Base-by-base conservation (phyloP, 2,113 vertebrate genomes). In the Equus przewalskii region DNA sequence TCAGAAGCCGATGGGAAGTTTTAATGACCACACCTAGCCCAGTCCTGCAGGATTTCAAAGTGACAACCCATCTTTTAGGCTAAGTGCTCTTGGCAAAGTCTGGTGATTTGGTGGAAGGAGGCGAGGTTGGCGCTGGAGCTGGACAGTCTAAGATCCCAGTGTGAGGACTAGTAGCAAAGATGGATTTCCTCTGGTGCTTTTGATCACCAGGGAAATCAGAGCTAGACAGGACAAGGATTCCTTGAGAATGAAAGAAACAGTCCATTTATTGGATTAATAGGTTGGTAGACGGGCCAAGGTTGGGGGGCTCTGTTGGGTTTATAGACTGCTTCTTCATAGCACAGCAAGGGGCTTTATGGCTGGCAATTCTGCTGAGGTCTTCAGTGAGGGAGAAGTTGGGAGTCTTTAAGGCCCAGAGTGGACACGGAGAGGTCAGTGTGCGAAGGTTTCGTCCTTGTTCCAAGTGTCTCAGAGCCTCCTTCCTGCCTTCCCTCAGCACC, bases 31-130 rank as follows among this genome's bases (percentile, higher is more conserved):
- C 88, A 49, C 13, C 36, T 21, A 96, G 79, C 28, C 10, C 46
- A 12, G 69, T 60, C 51, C 73, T 73, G 7, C 30, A 76, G 81
- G 51, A 62, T 78, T 54, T 70, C n/a, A 15, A 81, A 89, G 51
- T 69, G 36, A 70, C 5, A 19, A 49, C 76, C 46, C 49, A 18
- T 75, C 69, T 93, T 87, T 72, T 19, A 73, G 60, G 69, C 41
- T 49, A 72, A 30, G 62, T 49, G n/a, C 82, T 89, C 67, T 92
- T 80, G 79, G 62, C 72, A 51, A 94, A 82, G 83, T 88, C 81
- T 92, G 70, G 54, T 60, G 54, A 58, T 90, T 79, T 18, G 5
- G 24, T n/a, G 3, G 76, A 67, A 12, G 67, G 41, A 94, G 91
- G 80, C 81, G 49, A 81, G 18, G 30, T 79, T 82, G 56, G 28